Percentiles rank a stretch among this genome's conserved stretches.
Conservation (phyloP, 1,140 invertebrate genomes). For the Megalonaias nervosa region DNA sequence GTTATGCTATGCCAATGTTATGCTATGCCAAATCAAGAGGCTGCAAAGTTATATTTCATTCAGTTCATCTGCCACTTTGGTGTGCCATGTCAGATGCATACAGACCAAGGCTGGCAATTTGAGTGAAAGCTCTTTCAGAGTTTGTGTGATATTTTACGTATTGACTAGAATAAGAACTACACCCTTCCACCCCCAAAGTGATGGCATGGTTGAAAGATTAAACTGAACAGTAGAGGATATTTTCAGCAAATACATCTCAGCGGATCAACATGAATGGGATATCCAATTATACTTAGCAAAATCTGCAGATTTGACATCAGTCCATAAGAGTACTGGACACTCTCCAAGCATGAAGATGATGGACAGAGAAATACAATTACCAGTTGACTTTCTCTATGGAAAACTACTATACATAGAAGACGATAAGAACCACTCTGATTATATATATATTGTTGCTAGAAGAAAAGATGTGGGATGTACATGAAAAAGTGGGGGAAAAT, state of each 20-base stretch:
- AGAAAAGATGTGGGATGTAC: too few relatives aligned
- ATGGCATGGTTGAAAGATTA: constrained; percentile 50
- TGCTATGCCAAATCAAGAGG: constrained; percentile 4
- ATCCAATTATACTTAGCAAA: constrained; percentile 24
- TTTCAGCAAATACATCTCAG: too few relatives aligned
- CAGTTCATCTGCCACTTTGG: constrained; percentile 8
- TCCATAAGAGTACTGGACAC: constrained; percentile 29
- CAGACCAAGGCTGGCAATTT: neutral
- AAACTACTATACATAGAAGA: too few relatives aligned
- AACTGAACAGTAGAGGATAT: constrained; percentile 55
- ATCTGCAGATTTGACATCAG: constrained; percentile 14
- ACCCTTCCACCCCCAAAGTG: constrained; percentile 30
- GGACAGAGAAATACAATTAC: constrained; percentile 33
- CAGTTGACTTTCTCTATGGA: too few relatives aligned
- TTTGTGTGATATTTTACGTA: constrained; percentile 21
- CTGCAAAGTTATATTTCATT: constrained; percentile 12
- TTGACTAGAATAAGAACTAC: constrained; percentile 30
- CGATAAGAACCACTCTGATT: too few relatives aligned
- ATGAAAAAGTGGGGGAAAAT: too few relatives aligned
- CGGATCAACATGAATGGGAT: constrained; percentile 39
- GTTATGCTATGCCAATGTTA: constrained; percentile 1
- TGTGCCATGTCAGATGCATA: too few relatives aligned
- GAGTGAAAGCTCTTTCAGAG: constrained; percentile 19
- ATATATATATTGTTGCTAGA: too few relatives aligned
- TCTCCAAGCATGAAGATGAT: constrained; percentile 46